Base-by-base conservation (phyloP, 2,888 invertebrate genomes). In the Lasioglossum leucozonium region DNA sequence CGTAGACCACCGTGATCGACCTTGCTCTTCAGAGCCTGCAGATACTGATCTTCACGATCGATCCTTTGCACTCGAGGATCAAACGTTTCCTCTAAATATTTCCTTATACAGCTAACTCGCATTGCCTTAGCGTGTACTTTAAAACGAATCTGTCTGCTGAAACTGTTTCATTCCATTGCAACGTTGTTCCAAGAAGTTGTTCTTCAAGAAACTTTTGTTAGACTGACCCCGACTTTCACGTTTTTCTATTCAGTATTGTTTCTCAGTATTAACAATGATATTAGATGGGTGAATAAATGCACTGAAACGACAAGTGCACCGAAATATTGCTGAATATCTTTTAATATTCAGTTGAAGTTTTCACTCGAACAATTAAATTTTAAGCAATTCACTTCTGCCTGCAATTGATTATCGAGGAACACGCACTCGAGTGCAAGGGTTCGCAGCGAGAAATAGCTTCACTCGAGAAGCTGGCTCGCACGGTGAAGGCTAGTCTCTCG, bases 1-100 rank as follows among this genome's bases (percentile, higher is more conserved):
- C 26, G 55, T 77, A 82, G 77, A 44, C 80, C 82, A 77, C 47
- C 47, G 62, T 40, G 58, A 69, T 47, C 81, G 84, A 84, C 84
- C 82, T 84, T 79, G 75, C 75, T 71, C 71, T 37, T 71, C 69
- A 40, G 42, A 71, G 69, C 30, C 62, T 30, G 62, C 30, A 2
- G 62, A 30, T 16, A 62, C 30, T 26, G 30, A 26, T 11, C 18
- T 62, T 16, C 62, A 34, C 18, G 62, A 62, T 18, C 34, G 0
- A 62, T 55, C 62, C 30, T 62, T 62, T 18, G 30, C 62, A 30
- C 62, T 30, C 30, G 30, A 55, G n/a, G n/a, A 10, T n/a, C 11
- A 55, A 55, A n/a, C 44, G 11, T 44, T 44, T 44, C 16, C 11
- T 44, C 16, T 44, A 44, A 16, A 16, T 44, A 44, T 44, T 42